Percentiles rank a stretch among this genome's conserved stretches.
Conservation (phyloP, 2,797 vertebrate genomes). For the Galagoides demidoff region DNA sequence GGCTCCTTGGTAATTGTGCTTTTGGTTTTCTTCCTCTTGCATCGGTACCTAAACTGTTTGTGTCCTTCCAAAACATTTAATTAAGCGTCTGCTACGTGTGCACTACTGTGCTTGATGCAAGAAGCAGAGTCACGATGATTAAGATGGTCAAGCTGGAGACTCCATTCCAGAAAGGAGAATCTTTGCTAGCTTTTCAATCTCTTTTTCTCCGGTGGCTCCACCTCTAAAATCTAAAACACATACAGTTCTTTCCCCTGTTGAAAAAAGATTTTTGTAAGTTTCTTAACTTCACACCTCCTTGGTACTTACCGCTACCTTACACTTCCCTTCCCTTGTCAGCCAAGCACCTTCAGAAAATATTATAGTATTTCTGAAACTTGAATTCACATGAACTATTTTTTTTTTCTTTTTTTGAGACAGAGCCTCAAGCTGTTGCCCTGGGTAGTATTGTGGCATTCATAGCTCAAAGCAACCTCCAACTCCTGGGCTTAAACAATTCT, state of each 20-base stretch:
- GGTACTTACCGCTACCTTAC: not conserved
- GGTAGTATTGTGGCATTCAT: too few species aligned
- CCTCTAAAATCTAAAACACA: not conserved
- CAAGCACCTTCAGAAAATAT: not conserved
- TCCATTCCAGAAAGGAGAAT: not conserved
- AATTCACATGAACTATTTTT: not conserved
- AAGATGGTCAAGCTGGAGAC: not conserved
- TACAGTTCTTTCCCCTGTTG: not conserved
- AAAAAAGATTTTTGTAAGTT: not conserved
- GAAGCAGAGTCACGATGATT: not conserved
- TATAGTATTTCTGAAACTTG: slow-evolving; percentile 14
- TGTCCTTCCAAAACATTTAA: not conserved
- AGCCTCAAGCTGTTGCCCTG: too few species aligned
- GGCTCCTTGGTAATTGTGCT: not conserved
- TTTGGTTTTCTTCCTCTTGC: not conserved
- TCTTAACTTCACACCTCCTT: not conserved
- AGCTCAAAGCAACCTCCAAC: too few species aligned
- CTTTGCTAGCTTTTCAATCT: not conserved
- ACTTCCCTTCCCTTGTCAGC: not conserved
- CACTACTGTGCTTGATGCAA: not conserved
- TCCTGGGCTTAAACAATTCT: too few species aligned
- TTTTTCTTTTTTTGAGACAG: too few species aligned
- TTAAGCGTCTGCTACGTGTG: not conserved
- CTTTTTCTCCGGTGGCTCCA: not conserved
- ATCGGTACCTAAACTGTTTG: not conserved